Evolutionary conservation across 2,113 vertebrate genomes (phyloP).

Genomic region (Callorhinus ursinus): DNA sequence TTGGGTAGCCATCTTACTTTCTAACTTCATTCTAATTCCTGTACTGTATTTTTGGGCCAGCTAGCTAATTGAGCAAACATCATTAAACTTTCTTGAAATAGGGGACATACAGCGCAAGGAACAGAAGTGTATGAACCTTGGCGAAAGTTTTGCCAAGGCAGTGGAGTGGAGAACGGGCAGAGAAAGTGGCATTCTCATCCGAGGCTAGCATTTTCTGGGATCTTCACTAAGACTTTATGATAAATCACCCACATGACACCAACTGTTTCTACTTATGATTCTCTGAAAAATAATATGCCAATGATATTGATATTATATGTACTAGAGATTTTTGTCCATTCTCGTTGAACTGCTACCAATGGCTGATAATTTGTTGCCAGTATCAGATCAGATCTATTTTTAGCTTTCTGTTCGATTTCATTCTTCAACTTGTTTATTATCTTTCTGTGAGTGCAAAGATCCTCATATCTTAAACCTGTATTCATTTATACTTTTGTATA

Average conservation of each 20-base stretch:
- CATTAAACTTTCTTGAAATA: not conserved
- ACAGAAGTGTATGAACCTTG: not conserved
- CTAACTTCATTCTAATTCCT: not conserved
- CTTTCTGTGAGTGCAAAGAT: not conserved
- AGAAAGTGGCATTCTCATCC: not conserved
- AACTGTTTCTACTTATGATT: not conserved
- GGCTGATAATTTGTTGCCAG: not conserved
- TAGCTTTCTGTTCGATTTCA: not conserved
- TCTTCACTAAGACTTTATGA: not conserved
- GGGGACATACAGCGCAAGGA: not conserved
- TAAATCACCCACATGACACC: not conserved
- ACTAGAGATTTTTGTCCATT: not conserved
- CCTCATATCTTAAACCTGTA: not conserved
- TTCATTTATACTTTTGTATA: not conserved
- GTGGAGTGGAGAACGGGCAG: not conserved
- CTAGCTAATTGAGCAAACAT: not conserved
- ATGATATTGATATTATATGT: not conserved
- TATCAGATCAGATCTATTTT: conserved; percentile 6
- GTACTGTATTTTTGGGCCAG: not conserved
- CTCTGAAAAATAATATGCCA: not conserved
- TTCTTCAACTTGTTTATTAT: not conserved
- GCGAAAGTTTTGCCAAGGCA: not conserved
- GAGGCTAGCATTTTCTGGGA: not conserved
- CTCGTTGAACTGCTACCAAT: not conserved
- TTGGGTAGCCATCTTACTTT: not conserved